Base-by-base conservation (phyloP, 2,113 vertebrate species). In the Cynoglossus semilaevis region DNA sequence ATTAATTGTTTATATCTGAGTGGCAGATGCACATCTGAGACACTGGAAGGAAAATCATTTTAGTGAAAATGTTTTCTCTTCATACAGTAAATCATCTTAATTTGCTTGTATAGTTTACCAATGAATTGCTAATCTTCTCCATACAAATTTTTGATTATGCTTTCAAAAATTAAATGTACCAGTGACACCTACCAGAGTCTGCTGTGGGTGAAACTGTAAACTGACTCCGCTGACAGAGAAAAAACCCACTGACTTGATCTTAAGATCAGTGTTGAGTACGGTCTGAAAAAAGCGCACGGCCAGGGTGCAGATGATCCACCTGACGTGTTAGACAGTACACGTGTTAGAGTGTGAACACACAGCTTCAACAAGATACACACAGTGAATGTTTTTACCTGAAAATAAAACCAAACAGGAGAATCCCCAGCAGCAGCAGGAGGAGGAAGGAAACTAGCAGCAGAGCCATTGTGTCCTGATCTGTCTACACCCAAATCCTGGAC, bases 151-250 rank as follows among this genome's bases (percentile, higher is more conserved):
- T n/a, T n/a, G n/a, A n/a, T n/a, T n/a, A n/a, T n/a, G n/a, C n/a
- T n/a, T n/a, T n/a, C n/a, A n/a, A n/a, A n/a, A n/a, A n/a, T n/a
- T n/a, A n/a, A n/a, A n/a, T 13, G 55, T 62, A 59, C 61, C 11
- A 35, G 65, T 42, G 45, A 87, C 94, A 87, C 94, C 82, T 81
- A 98, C 96, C 92, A 98, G 88, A 1, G 91, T 97, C 71, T 92
- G 90, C 53, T 94, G 95, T 55, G 94, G 93, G 70, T 91, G 92
- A 89, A 98, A 96, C 74, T 95, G 94, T 81, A 98, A 82, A 80
- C 92, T 96, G 46, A 98, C 84, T 77, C 96, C 95, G 62, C 91
- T 88, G 14, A 97, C 87, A 78, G 94, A 94, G 70, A 98, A 94
- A 77, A 97, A 88, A 14, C 95, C 92, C 0, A 96, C 90, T 42